Evolutionary conservation across 2,888 invertebrate species (phyloP).

Genomic region (Drosophila cyrtoloma): DNA sequence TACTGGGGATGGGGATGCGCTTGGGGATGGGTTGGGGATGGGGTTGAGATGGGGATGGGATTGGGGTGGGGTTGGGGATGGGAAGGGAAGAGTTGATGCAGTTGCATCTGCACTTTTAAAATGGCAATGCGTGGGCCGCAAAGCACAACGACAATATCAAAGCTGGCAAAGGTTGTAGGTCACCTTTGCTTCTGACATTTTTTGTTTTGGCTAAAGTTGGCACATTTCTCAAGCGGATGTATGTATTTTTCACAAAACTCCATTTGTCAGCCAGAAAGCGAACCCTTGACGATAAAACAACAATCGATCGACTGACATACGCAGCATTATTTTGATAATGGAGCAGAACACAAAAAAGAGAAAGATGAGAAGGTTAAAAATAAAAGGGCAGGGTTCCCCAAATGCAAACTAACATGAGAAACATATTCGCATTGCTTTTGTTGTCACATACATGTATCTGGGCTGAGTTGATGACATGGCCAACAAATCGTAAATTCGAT

Average conservation of each 20-base stretch:
- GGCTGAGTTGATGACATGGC: conserved; percentile 70
- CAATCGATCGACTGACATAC: conserved; percentile 59
- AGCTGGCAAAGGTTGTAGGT: conserved; percentile 59
- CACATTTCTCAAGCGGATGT: conserved; percentile 24
- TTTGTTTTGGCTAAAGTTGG: conserved; percentile 36
- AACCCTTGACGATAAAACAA: conserved; percentile 47
- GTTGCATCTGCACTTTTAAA: conserved; percentile 54
- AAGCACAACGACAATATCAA: conserved; percentile 18
- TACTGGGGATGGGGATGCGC: background rate
- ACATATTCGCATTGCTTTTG: conserved; percentile 43
- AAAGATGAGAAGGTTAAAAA: conserved; percentile 15
- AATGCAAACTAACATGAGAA: conserved; percentile 30
- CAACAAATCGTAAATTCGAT: conserved; percentile 80
- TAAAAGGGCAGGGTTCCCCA: conserved; percentile 1
- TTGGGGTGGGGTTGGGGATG: background rate
- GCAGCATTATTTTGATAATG: conserved; percentile 59
- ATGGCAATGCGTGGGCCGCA: conserved; percentile 70
- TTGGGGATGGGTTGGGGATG: background rate
- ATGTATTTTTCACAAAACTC: conserved; percentile 9
- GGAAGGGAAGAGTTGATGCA: background rate
- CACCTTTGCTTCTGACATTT: conserved; percentile 38
- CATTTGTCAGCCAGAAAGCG: conserved; percentile 38
- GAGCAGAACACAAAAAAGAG: conserved; percentile 10
- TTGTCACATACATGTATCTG: conserved; percentile 7
- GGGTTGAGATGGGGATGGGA: no score